Base-by-base conservation (phyloP, 1,140 invertebrate species). In the Papilio polyxenes region DNA sequence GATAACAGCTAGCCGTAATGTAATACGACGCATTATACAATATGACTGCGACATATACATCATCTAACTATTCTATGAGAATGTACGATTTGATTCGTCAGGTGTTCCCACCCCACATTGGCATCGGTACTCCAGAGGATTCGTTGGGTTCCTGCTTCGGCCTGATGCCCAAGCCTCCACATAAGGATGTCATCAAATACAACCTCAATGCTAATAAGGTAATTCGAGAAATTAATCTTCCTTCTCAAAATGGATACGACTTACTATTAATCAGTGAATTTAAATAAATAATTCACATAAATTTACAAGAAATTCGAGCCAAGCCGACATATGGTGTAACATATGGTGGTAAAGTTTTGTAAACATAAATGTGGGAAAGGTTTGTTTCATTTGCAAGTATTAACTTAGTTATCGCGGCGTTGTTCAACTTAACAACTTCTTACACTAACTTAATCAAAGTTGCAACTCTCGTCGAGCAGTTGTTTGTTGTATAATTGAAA, bases 121-220 rank as follows among this genome's bases (percentile, higher is more conserved):
- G 96, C 8, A 96, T 97, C 85, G 97, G 97, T n/a, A 93, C 96
- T 37, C 95, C 96, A 15, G 97, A 98, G 88, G 97, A 98, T 87
- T 96, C 97, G 0, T 87, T 97, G 59, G 95, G 96, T 84, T 96
- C 96, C 9, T 97, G 96, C 88, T 92, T 96, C 82, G 95, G 96
- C 0, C 92, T 98, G 23, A 91, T 96, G 15, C 96, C 97, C 5
- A 96, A 97, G 88, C 94, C 96, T 2, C 97, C 97, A 0, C 96
- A 96, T 87, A 97, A 96, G 86, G 95, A 97, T 85, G 89, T 96
- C 51, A 94, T 97, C 79, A 95, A 95, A 83, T 96, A 96, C 85
- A 92, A 97, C 11, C 88, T 95, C 0, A 97, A 97, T 89, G 91
- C 95, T 81, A 93, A 96, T 88, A 95, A 97, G 95, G 91, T 95